Evolutionary conservation across 2,888 invertebrate genomes (phyloP).

Genomic region (Chrysopilus asiliformis): DNA sequence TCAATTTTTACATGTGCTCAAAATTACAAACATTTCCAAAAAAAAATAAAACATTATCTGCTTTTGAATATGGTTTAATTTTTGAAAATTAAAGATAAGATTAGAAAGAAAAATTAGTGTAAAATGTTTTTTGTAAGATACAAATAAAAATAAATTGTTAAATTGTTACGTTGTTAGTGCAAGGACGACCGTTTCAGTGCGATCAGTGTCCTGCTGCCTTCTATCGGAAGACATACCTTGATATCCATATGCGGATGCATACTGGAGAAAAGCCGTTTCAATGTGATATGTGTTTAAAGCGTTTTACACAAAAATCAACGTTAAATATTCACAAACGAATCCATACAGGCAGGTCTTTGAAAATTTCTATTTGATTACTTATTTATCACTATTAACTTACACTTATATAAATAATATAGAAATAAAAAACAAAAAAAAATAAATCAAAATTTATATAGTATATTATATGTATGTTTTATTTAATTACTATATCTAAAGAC

Average conservation of each 20-base stretch:
- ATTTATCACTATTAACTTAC: too few relatives aligned
- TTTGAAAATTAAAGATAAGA: too few relatives aligned
- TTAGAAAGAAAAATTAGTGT: too few relatives aligned
- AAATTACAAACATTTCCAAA: too few relatives aligned
- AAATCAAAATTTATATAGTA: neutral
- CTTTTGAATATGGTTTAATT: too few relatives aligned
- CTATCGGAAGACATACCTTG: conserved; percentile 41
- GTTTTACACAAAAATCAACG: conserved; percentile 70
- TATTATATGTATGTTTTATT: neutral
- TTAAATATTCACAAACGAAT: conserved; percentile 69
- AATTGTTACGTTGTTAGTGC: too few relatives aligned
- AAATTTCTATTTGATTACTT: conserved; percentile 17
- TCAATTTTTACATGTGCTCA: conserved; percentile 7
- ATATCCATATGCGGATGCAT: conserved; percentile 40
- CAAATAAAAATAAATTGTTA: too few relatives aligned
- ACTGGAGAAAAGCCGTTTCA: conserved; percentile 23
- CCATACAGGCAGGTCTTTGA: conserved; percentile 45
- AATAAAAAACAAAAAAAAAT: conserved; percentile 1
- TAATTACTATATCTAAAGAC: neutral
- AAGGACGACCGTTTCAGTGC: conserved; percentile 32
- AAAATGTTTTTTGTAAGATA: too few relatives aligned
- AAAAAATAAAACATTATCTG: neutral
- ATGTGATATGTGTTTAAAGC: conserved; percentile 41
- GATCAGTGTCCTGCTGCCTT: conserved; percentile 46
- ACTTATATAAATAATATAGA: neutral